A percentile compares a stretch with the other conserved stretches of the same genome.
Evolutionary conservation across 2,113 vertebrate genomes (phyloP).

Genomic region (Hyperopisus bebe): DNA sequence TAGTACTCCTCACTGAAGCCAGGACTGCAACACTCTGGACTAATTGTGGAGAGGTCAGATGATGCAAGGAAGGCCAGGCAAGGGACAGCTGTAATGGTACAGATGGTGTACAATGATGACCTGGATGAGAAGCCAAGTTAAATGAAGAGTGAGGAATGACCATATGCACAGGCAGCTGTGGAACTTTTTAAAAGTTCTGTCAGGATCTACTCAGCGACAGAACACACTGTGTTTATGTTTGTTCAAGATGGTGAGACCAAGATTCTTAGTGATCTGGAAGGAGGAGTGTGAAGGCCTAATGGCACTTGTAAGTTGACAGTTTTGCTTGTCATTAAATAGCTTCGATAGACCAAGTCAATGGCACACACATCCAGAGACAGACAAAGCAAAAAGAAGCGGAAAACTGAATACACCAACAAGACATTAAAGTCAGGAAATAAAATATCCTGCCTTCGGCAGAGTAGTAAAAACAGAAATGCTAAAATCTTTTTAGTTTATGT

Average conservation of each 20-base stretch:
- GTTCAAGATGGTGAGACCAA: not conserved
- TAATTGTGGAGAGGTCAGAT: not conserved
- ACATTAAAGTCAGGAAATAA: not conserved
- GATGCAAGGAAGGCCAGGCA: not conserved
- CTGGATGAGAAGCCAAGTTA: not conserved
- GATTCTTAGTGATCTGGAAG: not conserved
- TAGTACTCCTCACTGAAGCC: not conserved
- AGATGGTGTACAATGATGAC: not conserved
- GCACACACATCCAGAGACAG: not conserved
- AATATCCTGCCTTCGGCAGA: not conserved
- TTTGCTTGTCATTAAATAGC: not conserved
- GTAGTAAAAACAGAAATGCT: no score
- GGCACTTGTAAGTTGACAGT: not conserved
- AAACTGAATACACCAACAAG: not conserved
- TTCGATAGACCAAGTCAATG: not conserved
- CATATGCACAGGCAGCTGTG: not conserved
- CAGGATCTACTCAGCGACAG: not conserved
- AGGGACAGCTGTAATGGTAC: not conserved
- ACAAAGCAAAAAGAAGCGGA: not conserved
- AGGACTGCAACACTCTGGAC: not conserved
- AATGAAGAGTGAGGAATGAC: conserved; percentile 1
- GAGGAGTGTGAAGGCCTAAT: not conserved
- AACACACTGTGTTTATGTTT: not conserved
- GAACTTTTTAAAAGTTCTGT: not conserved
- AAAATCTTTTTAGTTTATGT: no score